Evolutionary conservation across 1,140 invertebrate genomes (phyloP).

Genomic region (Cardiocondyla obscurior): DNA sequence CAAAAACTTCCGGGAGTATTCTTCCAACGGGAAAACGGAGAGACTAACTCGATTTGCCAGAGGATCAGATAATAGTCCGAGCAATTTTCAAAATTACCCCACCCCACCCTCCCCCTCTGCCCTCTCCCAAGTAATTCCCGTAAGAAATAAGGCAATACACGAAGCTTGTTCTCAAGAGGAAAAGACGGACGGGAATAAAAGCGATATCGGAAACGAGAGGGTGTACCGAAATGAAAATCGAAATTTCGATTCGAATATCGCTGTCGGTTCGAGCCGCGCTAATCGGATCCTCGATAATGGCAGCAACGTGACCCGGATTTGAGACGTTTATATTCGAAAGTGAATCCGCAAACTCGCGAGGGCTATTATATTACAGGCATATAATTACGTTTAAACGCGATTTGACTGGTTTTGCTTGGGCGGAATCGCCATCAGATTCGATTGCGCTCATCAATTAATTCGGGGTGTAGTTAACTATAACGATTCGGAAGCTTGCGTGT

Average conservation of each 20-base stretch:
- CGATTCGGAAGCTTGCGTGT: constrained; percentile 44
- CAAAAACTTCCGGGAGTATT: constrained; percentile 25
- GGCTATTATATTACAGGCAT: constrained; percentile 25
- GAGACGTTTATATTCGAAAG: constrained; percentile 22
- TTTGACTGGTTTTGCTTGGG: constrained; percentile 38
- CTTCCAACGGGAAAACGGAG: not conserved
- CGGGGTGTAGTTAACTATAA: constrained; percentile 38
- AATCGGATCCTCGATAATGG: constrained; percentile 25
- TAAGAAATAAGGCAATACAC: not conserved
- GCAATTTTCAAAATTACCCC: constrained; percentile 42
- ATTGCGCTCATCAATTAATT: constrained; percentile 52
- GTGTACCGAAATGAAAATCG: constrained; percentile 40
- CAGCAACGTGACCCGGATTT: constrained; percentile 18
- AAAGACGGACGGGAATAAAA: not conserved
- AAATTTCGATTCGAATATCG: constrained; percentile 6
- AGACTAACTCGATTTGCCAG: constrained; percentile 36
- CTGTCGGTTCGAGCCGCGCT: not conserved
- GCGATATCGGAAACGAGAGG: not conserved
- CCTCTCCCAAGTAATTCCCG: constrained; percentile 1
- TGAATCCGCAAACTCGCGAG: not conserved
- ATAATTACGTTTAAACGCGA: constrained; percentile 28
- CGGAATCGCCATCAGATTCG: constrained; percentile 32
- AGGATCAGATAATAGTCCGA: constrained; percentile 15
- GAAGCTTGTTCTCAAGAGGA: not conserved
- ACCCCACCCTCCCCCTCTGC: no score